phyloP scores from a whole-genome alignment of 2,797 vertebrate species.

The Microhierax caerulescens region DNA sequence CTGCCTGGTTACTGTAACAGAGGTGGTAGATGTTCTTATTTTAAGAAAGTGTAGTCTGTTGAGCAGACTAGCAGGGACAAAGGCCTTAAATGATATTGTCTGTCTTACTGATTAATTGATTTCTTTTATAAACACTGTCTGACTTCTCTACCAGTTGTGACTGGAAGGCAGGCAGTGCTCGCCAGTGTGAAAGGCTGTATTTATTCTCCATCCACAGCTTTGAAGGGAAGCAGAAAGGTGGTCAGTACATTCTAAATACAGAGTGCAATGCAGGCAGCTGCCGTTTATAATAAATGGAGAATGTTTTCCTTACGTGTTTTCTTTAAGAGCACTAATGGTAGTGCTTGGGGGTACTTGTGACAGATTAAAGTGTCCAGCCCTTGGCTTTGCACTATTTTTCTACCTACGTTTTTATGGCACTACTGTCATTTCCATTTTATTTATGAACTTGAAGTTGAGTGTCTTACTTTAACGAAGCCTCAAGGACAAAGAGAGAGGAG shows the following conservation, averaged over 20 bases:
- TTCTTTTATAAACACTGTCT: constrained; percentile 12
- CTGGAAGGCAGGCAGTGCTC: not conserved
- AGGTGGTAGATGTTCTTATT: not conserved
- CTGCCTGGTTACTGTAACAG: constrained; percentile 33
- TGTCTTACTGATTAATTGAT: constrained; percentile 23
- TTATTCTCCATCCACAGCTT: constrained; percentile 5
- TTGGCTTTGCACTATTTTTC: constrained; percentile 65
- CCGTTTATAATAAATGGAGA: constrained; percentile 8
- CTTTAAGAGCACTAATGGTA: not conserved
- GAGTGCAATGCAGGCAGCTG: constrained; percentile 47
- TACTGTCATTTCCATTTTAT: constrained; percentile 39
- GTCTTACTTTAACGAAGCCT: not conserved
- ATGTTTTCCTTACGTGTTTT: constrained; percentile 20
- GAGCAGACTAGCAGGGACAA: constrained; percentile 22
- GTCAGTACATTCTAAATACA: not conserved
- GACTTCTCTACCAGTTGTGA: not conserved
- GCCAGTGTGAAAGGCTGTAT: not conserved
- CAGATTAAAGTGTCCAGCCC: constrained; percentile 35
- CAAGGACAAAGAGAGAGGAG: not conserved
- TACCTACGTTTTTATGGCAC: constrained; percentile 25
- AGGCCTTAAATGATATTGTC: constrained; percentile 40
- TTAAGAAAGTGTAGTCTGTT: constrained; percentile 9
- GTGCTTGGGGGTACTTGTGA: constrained; percentile 15
- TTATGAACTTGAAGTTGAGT: constrained; percentile 11
- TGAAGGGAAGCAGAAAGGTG: not conserved